Evolutionary conservation across 2,888 invertebrate genomes (phyloP), one percentile per base, ranked within the genome.

Genomic region (Lagria hirta): DNA sequence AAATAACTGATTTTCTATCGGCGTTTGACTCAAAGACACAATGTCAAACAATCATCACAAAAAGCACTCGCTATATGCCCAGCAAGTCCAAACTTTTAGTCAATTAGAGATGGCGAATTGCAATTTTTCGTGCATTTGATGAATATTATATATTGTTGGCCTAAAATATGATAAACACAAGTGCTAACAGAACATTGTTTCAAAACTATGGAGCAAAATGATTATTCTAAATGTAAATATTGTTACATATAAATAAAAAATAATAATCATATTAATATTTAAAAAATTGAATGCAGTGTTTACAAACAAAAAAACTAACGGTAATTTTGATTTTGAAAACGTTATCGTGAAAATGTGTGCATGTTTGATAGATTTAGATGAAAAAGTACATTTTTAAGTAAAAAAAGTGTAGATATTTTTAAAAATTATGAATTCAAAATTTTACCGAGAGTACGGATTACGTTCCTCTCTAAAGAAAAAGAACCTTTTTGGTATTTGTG

Each of bases 201-300:
- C 56, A 57, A 58, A 52, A 58, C 52, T 56, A 61, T 60, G 63
- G 65, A 66, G 62, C 65, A 64, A 64, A 60, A 69, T 68, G 63
- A 72, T 74, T 71, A 75, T 75, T 75, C 75, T 75, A 75, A 75
- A 75, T 75, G 75, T 75, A 75, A 71, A 75, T 75, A 75, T 73
- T 75, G 74, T 75, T 75, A 74, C 66, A 72, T 72, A 72, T 66
- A 68, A 65, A 62, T 58, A 58, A 54, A n/a, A n/a, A 64, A 61
- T 61, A 65, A 64, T 64, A 64, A 64, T 61, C 62, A 61, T 58
- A 61, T 58, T n/a, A 58, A 57, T 58, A 58, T 57, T 54, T 51
- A 59, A 51, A n/a, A 57, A 55, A 56, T 52, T 60, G 62, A 61
- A 63, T 62, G 62, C 61, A 54, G 54, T 57, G 57, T 58, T 55